phyloP scores from a whole-genome alignment of 2,113 vertebrate genomes.

The Corythornis cristatus region DNA sequence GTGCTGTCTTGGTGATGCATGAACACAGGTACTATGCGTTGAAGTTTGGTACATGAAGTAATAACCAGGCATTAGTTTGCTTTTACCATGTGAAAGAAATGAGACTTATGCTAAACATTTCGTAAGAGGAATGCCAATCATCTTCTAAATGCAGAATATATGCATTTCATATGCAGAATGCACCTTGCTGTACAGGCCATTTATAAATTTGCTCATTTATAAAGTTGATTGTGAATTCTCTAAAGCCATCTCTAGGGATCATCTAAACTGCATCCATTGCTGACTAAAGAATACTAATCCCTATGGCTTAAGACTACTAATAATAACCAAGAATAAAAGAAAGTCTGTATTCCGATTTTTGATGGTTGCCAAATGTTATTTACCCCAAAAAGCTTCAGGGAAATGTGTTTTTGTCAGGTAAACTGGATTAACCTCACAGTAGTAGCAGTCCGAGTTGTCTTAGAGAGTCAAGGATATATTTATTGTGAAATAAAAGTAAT shows the following conservation, averaged over 20 bases:
- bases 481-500: not conserved
- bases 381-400: not conserved
- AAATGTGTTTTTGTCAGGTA: not conserved
- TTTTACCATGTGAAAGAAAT: not conserved
- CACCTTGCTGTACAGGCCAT: slow-evolving; percentile 35
- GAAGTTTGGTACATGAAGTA: not conserved
- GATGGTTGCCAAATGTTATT: not conserved
- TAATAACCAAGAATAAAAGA: not conserved
- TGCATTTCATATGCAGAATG: not conserved
- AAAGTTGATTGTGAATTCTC: slow-evolving; percentile 28
- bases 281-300: not conserved
- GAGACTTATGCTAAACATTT: not conserved
- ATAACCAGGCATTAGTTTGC: not conserved
- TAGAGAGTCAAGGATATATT: not conserved
- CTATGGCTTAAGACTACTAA: not conserved
- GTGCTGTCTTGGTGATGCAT: fast-evolving
- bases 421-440: not conserved
- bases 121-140: not conserved
- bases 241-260: slow-evolving; percentile 22
- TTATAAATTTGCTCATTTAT: slow-evolving; percentile 19
- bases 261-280: not conserved
- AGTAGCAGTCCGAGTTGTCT: not conserved
- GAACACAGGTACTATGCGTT: fast-evolving
- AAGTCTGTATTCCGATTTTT: not conserved
- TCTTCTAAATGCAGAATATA: not conserved